phyloP scores from a whole-genome alignment of 2,888 invertebrate genomes.

The Andrena trimmerana region DNA sequence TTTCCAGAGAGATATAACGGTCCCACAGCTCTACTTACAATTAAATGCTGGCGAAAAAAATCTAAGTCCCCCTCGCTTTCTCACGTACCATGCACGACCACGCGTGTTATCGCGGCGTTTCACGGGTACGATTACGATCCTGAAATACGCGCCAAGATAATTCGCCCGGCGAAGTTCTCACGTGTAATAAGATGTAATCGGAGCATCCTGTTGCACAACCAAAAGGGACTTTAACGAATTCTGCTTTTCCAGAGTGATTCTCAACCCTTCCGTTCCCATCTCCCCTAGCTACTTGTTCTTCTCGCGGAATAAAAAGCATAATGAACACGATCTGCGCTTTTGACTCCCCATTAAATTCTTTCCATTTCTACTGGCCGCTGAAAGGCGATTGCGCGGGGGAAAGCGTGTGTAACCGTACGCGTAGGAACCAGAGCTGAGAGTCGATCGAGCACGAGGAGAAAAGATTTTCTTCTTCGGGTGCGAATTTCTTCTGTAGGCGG shows the following conservation, averaged over 20 bases:
- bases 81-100: slow-evolving; percentile 26
- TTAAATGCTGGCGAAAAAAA: slow-evolving; percentile 7
- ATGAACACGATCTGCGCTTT: no score
- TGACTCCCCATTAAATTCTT: no score
- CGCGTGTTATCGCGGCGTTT: slow-evolving; percentile 53
- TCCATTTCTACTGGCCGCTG: no score
- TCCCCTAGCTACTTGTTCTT: neutral
- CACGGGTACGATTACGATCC: slow-evolving; percentile 60
- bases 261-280: slow-evolving; percentile 15
- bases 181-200: slow-evolving; percentile 65
- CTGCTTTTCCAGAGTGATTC: slow-evolving; percentile 41
- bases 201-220: slow-evolving; percentile 58
- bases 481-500: slow-evolving; percentile 9
- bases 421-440: slow-evolving; percentile 58
- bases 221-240: slow-evolving; percentile 54
- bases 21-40: neutral
- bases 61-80: slow-evolving; percentile 28
- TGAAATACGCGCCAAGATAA: slow-evolving; percentile 60
- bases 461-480: slow-evolving; percentile 61
- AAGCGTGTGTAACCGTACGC: slow-evolving; percentile 53
- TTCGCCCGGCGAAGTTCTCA: slow-evolving; percentile 50
- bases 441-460: slow-evolving; percentile 50
- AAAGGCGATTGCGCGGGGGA: no score
- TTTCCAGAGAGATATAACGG: neutral
- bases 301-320: neutral